A percentile compares a stretch with the other conserved stretches of the same genome.
phyloP scores from a whole-genome alignment of 2,888 invertebrate genomes.

The Dasypolia templi region DNA sequence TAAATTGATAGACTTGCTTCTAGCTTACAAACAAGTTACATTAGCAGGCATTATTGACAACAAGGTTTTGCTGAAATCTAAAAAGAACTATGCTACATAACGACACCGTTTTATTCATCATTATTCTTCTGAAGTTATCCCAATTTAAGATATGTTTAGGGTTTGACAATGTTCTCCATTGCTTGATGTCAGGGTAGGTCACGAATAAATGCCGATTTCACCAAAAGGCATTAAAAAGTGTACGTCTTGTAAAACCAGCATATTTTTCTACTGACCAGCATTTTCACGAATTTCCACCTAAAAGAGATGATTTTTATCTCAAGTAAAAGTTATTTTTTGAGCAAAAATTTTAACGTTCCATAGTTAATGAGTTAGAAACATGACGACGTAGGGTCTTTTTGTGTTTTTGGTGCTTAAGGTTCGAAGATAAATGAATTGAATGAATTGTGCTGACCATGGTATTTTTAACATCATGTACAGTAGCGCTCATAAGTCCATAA shows the following conservation, averaged over 20 bases:
- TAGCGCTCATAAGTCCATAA: no score
- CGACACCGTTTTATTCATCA: not conserved
- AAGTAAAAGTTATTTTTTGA: conserved; percentile 32
- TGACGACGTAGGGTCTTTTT: conserved; percentile 39
- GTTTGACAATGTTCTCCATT: no score
- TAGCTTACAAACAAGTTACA: not conserved
- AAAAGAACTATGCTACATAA: no score
- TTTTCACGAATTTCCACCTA: conserved; percentile 13
- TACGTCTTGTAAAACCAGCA: conserved; percentile 9
- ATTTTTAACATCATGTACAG: not conserved
- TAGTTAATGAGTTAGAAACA: conserved; percentile 62
- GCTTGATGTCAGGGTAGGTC: no score
- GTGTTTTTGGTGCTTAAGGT: conserved; percentile 10
- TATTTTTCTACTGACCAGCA: conserved; percentile 20
- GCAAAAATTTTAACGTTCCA: conserved; percentile 31
- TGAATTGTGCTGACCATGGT: no score
- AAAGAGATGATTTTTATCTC: conserved; percentile 41
- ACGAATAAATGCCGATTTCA: no score
- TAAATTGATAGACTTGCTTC: conserved; percentile 7
- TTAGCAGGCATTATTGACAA: not conserved
- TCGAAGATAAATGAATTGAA: conserved; percentile 1
- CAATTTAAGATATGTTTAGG: no score
- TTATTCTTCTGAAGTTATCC: no score
- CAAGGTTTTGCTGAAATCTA: not conserved
- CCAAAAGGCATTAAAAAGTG: not conserved